Evolutionary conservation across 2,888 invertebrate species (phyloP), one percentile per base, ranked within the genome.

Genomic region (Hermodice carunculata): DNA sequence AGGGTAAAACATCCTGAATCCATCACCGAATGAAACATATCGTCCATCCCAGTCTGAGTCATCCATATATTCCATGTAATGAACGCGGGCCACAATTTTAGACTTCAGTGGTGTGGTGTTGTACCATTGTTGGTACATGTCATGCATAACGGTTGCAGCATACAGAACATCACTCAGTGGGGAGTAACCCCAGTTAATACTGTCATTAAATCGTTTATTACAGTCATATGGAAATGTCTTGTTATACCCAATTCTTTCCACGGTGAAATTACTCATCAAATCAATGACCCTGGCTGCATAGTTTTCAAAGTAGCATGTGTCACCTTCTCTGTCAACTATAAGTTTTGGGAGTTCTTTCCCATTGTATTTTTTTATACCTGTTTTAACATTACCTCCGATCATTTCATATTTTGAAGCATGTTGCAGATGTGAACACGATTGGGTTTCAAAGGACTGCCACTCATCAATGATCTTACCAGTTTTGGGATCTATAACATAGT

Each of bases 21-120:
- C 77, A 54, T 78, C 77, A 19, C 78, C 78, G 53, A 76, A 71
- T 3, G 73, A 71, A n/a, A 67, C 61, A 56, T 70, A 70, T 14
- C 48, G 43, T 5, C 75, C 76, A 58, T 77, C 54, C 60, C 60
- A 60, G 22, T 51, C 48, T 5, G 60, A 49, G 11, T 44, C 51
- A 31, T 60, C 60, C 29, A 51, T 14, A 4, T 22, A 17, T 3
- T n/a, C 19, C 17, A 49, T 51, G 51, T 34, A 60, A 24, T 60
- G 60, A 5, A 52, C 60, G 17, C 60, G n/a, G 1, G n/a, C n/a
- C n/a, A n/a, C n/a, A n/a, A n/a, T n/a, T n/a, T n/a, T n/a, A n/a
- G n/a, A n/a, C n/a, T n/a, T n/a, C n/a, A n/a, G n/a, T n/a, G n/a
- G 11, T 19, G 5, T 40, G 22, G 6, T 22, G 32, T 5, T 43